Percentiles rank a stretch among this genome's conserved stretches.
phyloP scores from a whole-genome alignment of 2,797 vertebrate species.

The Tenualosa ilisha region DNA sequence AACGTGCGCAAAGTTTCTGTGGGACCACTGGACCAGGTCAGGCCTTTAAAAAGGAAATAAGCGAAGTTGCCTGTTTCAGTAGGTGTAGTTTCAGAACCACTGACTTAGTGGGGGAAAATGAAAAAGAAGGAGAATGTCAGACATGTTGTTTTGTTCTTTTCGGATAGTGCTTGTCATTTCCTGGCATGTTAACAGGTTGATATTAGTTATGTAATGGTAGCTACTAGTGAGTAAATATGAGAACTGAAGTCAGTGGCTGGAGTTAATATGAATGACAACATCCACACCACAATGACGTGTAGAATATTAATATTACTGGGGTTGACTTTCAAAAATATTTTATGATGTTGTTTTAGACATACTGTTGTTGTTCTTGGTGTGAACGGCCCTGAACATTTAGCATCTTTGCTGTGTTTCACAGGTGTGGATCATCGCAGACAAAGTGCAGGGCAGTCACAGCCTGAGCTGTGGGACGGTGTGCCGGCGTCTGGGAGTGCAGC shows the following conservation, averaged over 20 bases:
- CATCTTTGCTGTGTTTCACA: conserved; percentile 52
- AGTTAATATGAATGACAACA: no score
- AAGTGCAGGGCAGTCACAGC: conserved; percentile 93
- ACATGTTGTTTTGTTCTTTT: neutral
- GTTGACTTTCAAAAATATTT: no score
- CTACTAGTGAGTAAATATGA: no score
- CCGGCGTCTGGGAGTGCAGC: conserved; percentile 85
- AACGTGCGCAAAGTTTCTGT: conserved; percentile 92
- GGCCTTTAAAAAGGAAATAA: conserved; percentile 25
- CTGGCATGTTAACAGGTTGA: neutral
- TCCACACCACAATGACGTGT: no score
- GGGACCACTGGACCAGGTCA: conserved; percentile 95
- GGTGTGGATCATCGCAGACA: conserved; percentile 98
- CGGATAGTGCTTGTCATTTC: neutral
- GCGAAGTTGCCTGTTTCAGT: neutral
- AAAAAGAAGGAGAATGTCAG: neutral
- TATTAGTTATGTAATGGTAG: neutral
- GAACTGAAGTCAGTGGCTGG: no score
- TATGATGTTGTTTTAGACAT: no score
- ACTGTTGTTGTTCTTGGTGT: no score
- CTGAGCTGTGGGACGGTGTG: conserved; percentile 95
- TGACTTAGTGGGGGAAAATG: neutral
- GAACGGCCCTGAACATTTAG: neutral
- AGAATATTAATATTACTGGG: no score
- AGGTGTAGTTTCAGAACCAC: neutral